Evolutionary conservation across 2,113 vertebrate species (phyloP).

Genomic region (Lycaon pictus): DNA sequence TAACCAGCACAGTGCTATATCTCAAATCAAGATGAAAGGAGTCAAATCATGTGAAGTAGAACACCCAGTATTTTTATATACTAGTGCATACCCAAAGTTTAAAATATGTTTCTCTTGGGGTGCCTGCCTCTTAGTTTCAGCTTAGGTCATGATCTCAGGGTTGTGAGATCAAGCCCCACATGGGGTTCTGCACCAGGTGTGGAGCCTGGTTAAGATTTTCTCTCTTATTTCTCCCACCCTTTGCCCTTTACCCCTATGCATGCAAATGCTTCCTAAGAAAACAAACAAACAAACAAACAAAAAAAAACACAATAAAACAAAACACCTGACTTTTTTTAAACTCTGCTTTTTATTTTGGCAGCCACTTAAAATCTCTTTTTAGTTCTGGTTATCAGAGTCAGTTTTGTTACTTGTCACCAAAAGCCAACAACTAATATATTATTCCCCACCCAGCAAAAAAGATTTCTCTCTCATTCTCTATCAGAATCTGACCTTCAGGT

Average conservation of each 20-base stretch:
- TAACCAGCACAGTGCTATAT: too few relatives aligned
- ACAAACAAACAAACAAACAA: too few relatives aligned
- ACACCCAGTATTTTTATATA: background rate
- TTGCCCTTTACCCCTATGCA: background rate
- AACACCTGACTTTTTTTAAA: background rate
- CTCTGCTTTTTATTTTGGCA: background rate
- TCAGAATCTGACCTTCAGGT: background rate
- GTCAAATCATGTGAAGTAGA: background rate
- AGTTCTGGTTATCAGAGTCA: background rate
- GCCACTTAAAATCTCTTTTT: background rate
- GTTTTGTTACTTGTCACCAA: background rate
- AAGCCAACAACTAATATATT: background rate
- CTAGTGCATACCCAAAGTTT: background rate
- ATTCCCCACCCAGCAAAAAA: background rate
- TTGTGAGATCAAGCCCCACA: background rate
- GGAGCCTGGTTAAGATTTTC: background rate
- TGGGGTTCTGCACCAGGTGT: background rate
- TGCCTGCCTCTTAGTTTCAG: background rate
- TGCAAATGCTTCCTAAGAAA: background rate
- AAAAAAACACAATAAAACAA: too few relatives aligned
- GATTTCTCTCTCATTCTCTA: background rate
- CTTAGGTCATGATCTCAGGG: background rate
- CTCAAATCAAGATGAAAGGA: background rate
- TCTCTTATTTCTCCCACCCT: background rate
- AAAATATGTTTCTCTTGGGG: conserved; percentile 40